phyloP scores from a whole-genome alignment of 2,888 invertebrate species.

The Parascotia fuliginaria region DNA sequence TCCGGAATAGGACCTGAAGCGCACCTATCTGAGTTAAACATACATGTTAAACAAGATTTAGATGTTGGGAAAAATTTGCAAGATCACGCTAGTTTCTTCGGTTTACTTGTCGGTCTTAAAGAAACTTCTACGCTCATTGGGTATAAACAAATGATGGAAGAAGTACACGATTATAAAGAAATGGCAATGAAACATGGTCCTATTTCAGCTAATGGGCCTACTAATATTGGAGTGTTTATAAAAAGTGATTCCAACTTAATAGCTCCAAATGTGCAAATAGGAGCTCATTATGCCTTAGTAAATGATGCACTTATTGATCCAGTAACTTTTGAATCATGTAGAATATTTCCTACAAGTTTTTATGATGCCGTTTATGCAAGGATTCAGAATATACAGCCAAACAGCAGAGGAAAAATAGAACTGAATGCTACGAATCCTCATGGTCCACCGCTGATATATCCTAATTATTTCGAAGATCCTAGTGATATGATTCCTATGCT shows the following conservation, averaged over 20 bases:
- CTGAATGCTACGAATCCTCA: constrained; percentile 53
- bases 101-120: constrained; percentile 65
- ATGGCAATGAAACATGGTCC: constrained; percentile 70
- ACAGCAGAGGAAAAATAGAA: constrained; percentile 85
- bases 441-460: constrained; percentile 70
- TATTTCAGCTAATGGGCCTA: constrained; percentile 81
- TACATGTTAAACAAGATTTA: constrained; percentile 56
- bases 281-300: constrained; percentile 77
- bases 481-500: constrained; percentile 87
- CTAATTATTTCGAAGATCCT: constrained; percentile 87
- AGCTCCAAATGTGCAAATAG: constrained; percentile 71
- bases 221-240: constrained; percentile 85
- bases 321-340: constrained; percentile 42
- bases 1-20: background rate
- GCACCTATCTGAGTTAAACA: constrained; percentile 51
- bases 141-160: constrained; percentile 47
- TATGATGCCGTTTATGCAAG: constrained; percentile 86
- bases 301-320: constrained; percentile 79
- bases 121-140: constrained; percentile 28
- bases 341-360: constrained; percentile 82
- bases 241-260: constrained; percentile 57
- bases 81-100: constrained; percentile 58
- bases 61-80: constrained; percentile 50
- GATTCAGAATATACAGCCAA: constrained; percentile 85
- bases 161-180: constrained; percentile 64